These are phyloP conservation scores for Ceyx margarethae DNA, from an alignment of 2,113 vertebrate genomes.

Conservation along the genomic window DNA sequence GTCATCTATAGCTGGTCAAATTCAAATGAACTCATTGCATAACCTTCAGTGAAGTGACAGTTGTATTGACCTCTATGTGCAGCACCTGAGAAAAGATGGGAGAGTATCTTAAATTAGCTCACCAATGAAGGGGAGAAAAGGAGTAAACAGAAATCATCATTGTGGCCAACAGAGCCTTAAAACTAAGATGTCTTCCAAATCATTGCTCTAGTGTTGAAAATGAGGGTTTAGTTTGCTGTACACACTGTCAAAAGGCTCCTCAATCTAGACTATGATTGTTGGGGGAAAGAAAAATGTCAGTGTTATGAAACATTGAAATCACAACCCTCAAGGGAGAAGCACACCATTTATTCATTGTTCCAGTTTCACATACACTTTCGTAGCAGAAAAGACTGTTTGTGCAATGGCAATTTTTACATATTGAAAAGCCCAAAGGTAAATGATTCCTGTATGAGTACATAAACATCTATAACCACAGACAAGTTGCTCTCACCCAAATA, in stretches of 20 bases:
- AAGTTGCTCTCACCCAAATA: not conserved
- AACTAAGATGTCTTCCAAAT: not conserved
- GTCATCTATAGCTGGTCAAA: not conserved
- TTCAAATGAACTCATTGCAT: not conserved
- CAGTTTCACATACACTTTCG: not conserved
- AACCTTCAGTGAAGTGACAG: not conserved
- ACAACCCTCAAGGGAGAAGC: not conserved
- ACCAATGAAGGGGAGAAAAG: not conserved
- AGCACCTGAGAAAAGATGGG: not conserved
- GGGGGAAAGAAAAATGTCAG: not conserved
- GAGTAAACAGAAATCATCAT: not conserved
- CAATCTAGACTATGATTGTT: not conserved
- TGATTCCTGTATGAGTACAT: not conserved
- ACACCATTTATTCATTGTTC: not conserved
- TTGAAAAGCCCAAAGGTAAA: not conserved
- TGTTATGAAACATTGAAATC: not conserved
- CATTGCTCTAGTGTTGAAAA: not conserved
- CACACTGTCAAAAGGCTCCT: not conserved
- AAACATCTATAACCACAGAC: not conserved
- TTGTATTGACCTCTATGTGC: not conserved
- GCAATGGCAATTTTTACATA: not conserved
- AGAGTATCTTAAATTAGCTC: not conserved
- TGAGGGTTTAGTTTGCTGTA: not conserved
- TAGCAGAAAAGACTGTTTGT: not conserved
- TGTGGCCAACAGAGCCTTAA: not conserved